These are phyloP conservation scores for Danionella cerebrum DNA, from an alignment of 2,113 vertebrate species.

Conservation along the genomic window DNA sequence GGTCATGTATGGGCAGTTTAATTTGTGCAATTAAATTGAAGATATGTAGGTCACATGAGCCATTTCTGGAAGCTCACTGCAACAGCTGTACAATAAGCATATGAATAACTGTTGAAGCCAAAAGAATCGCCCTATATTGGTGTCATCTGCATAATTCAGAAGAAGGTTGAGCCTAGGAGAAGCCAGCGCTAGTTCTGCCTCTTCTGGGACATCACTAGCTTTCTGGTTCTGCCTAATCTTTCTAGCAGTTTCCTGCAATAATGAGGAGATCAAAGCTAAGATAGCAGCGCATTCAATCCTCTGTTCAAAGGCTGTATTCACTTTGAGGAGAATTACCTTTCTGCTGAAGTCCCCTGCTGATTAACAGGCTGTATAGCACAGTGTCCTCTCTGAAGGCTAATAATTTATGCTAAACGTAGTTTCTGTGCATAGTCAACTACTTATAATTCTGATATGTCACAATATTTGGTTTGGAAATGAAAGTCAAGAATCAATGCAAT, in stretches of 20 bases:
- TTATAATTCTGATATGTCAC: too few species aligned
- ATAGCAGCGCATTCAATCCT: neutral
- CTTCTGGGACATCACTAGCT: neutral
- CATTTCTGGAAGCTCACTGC: too few species aligned
- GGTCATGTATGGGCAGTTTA: too few species aligned
- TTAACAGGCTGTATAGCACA: conserved; percentile 8
- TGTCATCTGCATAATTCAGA: neutral
- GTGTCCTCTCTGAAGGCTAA: neutral
- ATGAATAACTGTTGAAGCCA: neutral
- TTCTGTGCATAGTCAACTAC: too few species aligned
- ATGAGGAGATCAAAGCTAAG: conserved; percentile 17
- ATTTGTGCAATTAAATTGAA: too few species aligned
- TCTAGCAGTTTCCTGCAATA: conserved; percentile 1
- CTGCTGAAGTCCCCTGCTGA: conserved; percentile 19
- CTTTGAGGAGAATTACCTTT: conserved; percentile 4
- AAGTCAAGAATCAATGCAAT: too few species aligned
- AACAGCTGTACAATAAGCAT: neutral
- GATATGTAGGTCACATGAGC: too few species aligned
- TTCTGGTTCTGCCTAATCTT: neutral
- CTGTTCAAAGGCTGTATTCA: conserved; percentile 21
- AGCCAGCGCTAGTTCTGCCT: neutral
- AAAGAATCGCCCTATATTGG: too few species aligned
- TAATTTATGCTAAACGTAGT: too few species aligned
- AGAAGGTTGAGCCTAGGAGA: neutral
- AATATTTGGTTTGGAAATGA: too few species aligned